A percentile compares a stretch with the other conserved stretches of the same genome.
Evolutionary conservation across 2,113 vertebrate genomes (phyloP).

Genomic region (Pedetes capensis): DNA sequence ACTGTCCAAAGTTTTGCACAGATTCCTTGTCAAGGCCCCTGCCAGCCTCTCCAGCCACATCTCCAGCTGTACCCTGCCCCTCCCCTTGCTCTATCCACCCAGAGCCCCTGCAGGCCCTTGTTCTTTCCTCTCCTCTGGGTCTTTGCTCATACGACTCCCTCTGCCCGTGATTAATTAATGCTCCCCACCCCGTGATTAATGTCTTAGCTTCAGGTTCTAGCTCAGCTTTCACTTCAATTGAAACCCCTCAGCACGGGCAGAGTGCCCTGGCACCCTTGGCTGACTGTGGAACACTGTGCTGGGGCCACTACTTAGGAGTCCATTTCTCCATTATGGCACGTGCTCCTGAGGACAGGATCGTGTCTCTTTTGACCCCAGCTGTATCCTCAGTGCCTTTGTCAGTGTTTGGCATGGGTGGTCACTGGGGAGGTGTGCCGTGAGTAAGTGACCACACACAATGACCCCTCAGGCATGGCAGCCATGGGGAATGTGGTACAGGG

Average conservation of each 20-base stretch:
- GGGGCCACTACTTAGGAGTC: rapidly evolving
- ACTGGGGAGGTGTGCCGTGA: not conserved
- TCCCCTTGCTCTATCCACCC: not conserved
- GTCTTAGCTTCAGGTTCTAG: not conserved
- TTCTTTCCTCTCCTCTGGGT: not conserved
- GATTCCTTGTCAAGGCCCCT: not conserved
- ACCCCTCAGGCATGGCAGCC: not conserved
- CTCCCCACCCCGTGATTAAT: not conserved
- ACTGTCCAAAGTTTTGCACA: not conserved
- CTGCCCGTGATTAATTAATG: too few relatives aligned
- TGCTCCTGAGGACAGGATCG: not conserved
- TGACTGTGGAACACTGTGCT: rapidly evolving
- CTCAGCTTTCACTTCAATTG: not conserved
- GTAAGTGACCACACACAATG: not conserved
- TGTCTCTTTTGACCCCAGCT: not conserved
- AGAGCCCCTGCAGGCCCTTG: not conserved
- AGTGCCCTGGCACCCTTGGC: not conserved
- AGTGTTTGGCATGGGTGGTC: not conserved
- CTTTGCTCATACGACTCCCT: rapidly evolving
- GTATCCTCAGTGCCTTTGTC: not conserved
- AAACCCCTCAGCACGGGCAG: not conserved
- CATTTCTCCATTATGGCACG: not conserved
- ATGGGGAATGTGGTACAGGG: not conserved
- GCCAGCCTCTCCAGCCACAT: rapidly evolving
- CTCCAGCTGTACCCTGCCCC: not conserved